A percentile compares a stretch with the other conserved stretches of the same genome.
Evolutionary conservation across 2,888 invertebrate species (phyloP).

Genomic region (Tipula helvola): DNA sequence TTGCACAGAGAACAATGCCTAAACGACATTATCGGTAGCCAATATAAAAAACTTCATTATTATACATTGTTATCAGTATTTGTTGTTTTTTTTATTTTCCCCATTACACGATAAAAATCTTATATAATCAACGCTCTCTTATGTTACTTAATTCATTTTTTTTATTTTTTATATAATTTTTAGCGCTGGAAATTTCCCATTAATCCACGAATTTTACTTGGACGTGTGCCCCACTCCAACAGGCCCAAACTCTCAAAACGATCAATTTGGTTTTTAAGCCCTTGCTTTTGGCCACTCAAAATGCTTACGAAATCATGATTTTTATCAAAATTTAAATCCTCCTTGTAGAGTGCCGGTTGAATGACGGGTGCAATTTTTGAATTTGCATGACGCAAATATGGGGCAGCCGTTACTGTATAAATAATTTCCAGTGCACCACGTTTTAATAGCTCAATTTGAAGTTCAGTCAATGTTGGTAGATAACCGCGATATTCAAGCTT

Average conservation of each 20-base stretch:
- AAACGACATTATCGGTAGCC: not conserved
- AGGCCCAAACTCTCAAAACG: constrained; percentile 13
- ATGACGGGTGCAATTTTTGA: constrained; percentile 13
- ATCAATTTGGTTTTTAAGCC: constrained; percentile 11
- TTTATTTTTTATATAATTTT: not conserved
- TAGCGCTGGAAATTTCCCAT: constrained; percentile 6
- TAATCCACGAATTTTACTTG: constrained; percentile 11
- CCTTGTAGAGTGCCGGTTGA: constrained; percentile 12
- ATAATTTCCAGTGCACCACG: constrained; percentile 15
- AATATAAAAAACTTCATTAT: not conserved
- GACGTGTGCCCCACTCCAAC: constrained; percentile 13
- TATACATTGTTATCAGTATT: not conserved
- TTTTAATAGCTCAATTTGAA: constrained; percentile 15
- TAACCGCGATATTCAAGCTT: constrained; percentile 14
- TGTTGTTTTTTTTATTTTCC: not conserved
- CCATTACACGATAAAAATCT: not conserved
- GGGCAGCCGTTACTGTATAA: constrained; percentile 13
- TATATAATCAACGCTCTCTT: not conserved
- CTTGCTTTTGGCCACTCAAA: not conserved
- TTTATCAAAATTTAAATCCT: not conserved
- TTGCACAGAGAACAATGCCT: not conserved
- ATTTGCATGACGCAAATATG: constrained; percentile 13
- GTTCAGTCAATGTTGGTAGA: constrained; percentile 13
- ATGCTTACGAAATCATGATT: constrained; percentile 1
- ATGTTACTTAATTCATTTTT: not conserved